Evolutionary conservation across 2,888 invertebrate species (phyloP).

Genomic region (Siphonodentalium dalli): DNA sequence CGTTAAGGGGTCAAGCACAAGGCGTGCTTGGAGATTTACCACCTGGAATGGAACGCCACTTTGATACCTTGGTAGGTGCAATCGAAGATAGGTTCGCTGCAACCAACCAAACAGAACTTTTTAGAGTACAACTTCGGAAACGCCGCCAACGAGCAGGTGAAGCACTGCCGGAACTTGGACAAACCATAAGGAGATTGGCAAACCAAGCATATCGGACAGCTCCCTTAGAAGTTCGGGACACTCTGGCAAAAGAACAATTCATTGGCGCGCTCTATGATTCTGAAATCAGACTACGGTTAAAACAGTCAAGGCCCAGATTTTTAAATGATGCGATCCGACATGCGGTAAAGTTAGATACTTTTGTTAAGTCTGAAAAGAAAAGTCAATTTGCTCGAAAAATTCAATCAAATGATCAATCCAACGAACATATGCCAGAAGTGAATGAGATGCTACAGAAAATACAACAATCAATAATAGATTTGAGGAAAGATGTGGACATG

Average conservation of each 20-base stretch:
- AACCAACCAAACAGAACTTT: conserved; percentile 5
- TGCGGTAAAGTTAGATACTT: background rate
- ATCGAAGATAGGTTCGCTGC: background rate
- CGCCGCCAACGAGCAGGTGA: background rate
- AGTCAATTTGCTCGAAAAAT: no score
- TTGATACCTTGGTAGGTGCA: background rate
- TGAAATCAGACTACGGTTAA: conserved; percentile 1
- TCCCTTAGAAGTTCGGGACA: background rate
- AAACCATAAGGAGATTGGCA: background rate
- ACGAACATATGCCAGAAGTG: no score
- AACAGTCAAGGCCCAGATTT: background rate
- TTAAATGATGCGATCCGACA: background rate
- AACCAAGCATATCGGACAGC: background rate
- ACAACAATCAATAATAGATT: no score
- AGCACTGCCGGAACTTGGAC: background rate
- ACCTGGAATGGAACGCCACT: background rate
- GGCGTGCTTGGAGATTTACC: background rate
- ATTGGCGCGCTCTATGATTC: background rate
- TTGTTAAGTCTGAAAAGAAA: background rate
- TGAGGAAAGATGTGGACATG: no score
- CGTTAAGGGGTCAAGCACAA: background rate
- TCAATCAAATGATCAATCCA: no score
- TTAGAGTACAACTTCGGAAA: background rate
- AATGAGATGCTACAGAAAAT: no score
- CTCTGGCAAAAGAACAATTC: conserved; percentile 2